Percentiles rank a stretch among this genome's conserved stretches.
Evolutionary conservation across 2,888 invertebrate genomes (phyloP).

Genomic region (Drosophila paranaensis): DNA sequence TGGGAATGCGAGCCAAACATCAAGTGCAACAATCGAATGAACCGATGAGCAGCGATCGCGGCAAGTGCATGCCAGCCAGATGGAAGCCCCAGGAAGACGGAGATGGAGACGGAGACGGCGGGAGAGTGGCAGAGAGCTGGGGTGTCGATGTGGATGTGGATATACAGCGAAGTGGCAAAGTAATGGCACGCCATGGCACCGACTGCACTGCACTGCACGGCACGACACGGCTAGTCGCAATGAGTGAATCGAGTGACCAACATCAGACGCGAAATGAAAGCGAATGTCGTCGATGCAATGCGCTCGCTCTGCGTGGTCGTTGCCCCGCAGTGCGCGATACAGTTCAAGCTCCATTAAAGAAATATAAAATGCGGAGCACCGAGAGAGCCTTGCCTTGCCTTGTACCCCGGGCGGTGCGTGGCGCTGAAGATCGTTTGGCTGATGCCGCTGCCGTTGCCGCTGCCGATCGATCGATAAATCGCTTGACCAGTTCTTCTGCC

Average conservation of each 20-base stretch:
- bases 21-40: slow-evolving; percentile 76
- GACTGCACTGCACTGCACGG: slow-evolving; percentile 36
- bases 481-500: slow-evolving; percentile 71
- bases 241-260: slow-evolving; percentile 56
- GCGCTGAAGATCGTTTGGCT: slow-evolving; percentile 33
- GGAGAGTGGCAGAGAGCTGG: slow-evolving; percentile 1
- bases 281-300: slow-evolving; percentile 67
- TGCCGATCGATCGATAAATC: slow-evolving; percentile 53
- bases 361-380: slow-evolving; percentile 35
- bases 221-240: slow-evolving; percentile 55
- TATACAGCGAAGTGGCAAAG: slow-evolving; percentile 58
- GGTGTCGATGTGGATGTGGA: slow-evolving; percentile 23
- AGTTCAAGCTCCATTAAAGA: slow-evolving; percentile 74
- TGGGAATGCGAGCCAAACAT: slow-evolving; percentile 48
- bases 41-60: slow-evolving; percentile 41
- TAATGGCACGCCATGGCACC: slow-evolving; percentile 52
- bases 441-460: slow-evolving; percentile 2
- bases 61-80: slow-evolving; percentile 47
- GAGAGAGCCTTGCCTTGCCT: slow-evolving; percentile 13
- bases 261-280: slow-evolving; percentile 69
- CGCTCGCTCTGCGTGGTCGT: slow-evolving; percentile 46
- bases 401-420: slow-evolving; percentile 10
- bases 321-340: slow-evolving; percentile 67
- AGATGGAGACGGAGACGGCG: not conserved
- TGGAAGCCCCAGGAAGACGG: slow-evolving; percentile 2